phyloP scores from a whole-genome alignment of 2,888 invertebrate species.

The Plebejus anna region DNA sequence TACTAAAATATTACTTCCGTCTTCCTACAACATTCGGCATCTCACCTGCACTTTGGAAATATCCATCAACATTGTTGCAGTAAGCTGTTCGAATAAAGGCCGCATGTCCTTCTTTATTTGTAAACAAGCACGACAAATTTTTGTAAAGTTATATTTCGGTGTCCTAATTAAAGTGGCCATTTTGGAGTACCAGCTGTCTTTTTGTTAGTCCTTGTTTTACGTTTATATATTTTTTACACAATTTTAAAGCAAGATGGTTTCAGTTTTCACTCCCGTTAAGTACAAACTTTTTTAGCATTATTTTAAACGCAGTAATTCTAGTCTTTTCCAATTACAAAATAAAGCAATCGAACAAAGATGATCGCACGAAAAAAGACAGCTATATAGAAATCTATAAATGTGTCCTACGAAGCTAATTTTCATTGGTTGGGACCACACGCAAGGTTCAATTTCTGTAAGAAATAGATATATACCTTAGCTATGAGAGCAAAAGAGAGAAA shows the following conservation, averaged over 20 bases:
- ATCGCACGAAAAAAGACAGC: constrained; percentile 11
- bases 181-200: constrained; percentile 61
- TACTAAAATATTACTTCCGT: constrained; percentile 54
- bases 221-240: background rate
- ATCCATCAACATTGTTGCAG: constrained; percentile 83
- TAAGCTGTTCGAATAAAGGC: constrained; percentile 82
- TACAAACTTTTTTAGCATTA: background rate
- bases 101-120: constrained; percentile 83
- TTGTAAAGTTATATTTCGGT: constrained; percentile 71
- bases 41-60: constrained; percentile 81
- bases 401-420: background rate
- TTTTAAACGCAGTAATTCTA: background rate
- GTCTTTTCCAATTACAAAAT: background rate
- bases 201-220: constrained; percentile 64
- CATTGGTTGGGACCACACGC: background rate
- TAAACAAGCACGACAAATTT: constrained; percentile 83
- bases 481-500: constrained; percentile 5
- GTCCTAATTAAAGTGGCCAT: constrained; percentile 67
- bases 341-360: background rate
- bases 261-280: constrained; percentile 15
- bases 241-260: background rate
- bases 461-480: background rate
- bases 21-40: constrained; percentile 51
- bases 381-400: constrained; percentile 10
- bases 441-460: background rate